Conservation (phyloP, 2,113 vertebrate species). For the Grammomys surdaster region DNA sequence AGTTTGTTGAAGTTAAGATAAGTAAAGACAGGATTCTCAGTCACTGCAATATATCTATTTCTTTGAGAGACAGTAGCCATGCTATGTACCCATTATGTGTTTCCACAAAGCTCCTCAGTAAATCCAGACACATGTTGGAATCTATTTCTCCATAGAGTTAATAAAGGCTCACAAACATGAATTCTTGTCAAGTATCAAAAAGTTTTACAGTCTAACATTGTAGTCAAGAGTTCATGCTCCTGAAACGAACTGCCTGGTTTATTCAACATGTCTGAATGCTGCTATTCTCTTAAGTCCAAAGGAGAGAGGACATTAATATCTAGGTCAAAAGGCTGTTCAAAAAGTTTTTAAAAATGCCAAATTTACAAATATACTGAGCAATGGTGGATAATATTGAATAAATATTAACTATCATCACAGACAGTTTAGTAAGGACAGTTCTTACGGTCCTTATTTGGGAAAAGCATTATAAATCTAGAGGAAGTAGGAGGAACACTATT, state of each 20-base stretch:
- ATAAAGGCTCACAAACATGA: constrained; percentile 18
- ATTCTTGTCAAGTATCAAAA: neutral
- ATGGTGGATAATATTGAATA: neutral
- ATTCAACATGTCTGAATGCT: neutral
- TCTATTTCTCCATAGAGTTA: neutral
- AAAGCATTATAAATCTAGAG: neutral
- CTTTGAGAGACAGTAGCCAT: neutral
- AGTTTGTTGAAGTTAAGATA: constrained; percentile 30
- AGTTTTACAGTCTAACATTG: neutral
- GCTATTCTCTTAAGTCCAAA: neutral
- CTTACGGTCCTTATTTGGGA: neutral
- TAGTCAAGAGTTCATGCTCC: neutral
- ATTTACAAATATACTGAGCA: neutral
- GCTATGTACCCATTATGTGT: neutral
- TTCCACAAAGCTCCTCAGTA: neutral
- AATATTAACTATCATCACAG: neutral
- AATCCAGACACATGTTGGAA: neutral
- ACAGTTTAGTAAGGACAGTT: neutral
- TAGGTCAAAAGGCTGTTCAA: neutral
- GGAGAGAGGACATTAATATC: neutral
- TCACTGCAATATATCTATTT: neutral
- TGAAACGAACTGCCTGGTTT: neutral
- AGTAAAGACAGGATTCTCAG: neutral
- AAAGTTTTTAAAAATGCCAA: neutral
- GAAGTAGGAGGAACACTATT: neutral